These are phyloP conservation scores for Gortyna flavago DNA, from an alignment of 2,888 invertebrate species.

Conservation along the genomic window DNA sequence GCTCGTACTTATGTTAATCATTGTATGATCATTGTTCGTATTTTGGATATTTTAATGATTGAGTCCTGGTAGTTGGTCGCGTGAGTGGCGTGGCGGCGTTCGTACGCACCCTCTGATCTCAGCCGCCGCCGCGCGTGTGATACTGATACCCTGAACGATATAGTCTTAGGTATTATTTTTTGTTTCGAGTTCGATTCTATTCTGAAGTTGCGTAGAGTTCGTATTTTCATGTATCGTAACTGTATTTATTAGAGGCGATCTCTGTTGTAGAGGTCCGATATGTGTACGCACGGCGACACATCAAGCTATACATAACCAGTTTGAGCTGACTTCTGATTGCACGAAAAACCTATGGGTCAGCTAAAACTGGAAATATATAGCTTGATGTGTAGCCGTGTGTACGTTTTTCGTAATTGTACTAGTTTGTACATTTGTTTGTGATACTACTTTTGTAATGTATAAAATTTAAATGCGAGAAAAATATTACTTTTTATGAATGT, in stretches of 20 bases:
- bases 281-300: slow-evolving; percentile 69
- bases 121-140: slow-evolving; percentile 87
- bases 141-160: slow-evolving; percentile 85
- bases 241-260: slow-evolving; percentile 88
- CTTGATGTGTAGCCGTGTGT: too few relatives aligned
- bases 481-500: slow-evolving; percentile 87
- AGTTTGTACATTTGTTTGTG: slow-evolving; percentile 91
- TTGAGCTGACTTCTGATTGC: too few relatives aligned
- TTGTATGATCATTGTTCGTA: slow-evolving; percentile 82
- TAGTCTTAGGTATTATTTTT: slow-evolving; percentile 88
- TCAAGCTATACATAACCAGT: too few relatives aligned
- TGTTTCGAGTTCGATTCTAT: slow-evolving; percentile 89
- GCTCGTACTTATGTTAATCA: slow-evolving; percentile 81
- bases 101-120: slow-evolving; percentile 85
- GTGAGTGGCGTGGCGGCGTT: slow-evolving; percentile 82
- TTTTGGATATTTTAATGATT: slow-evolving; percentile 78
- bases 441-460: slow-evolving; percentile 91
- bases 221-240: slow-evolving; percentile 87
- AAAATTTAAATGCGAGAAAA: slow-evolving; percentile 85
- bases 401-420: slow-evolving; percentile 89
- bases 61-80: slow-evolving; percentile 73
- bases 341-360: too few relatives aligned
- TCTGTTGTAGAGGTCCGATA: slow-evolving; percentile 76
- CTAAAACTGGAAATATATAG: too few relatives aligned
- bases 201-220: slow-evolving; percentile 88